Percentiles rank a stretch among this genome's conserved stretches.
phyloP scores from a whole-genome alignment of 2,113 vertebrate genomes.

The Corythornis cristatus region DNA sequence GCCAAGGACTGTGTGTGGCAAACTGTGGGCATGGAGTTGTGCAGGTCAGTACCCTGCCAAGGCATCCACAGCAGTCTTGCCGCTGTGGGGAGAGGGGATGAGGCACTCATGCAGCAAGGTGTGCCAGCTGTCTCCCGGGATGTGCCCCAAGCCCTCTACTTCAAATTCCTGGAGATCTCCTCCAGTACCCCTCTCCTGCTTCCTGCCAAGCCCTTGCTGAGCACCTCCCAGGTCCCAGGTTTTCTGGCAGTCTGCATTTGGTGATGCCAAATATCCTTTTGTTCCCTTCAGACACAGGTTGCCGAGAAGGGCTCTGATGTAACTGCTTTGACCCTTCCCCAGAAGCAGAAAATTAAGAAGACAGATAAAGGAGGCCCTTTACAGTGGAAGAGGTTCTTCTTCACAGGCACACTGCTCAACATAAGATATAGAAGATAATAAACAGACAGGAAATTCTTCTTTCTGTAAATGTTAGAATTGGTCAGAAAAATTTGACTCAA shows the following conservation, averaged over 20 bases:
- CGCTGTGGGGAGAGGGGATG: accelerated
- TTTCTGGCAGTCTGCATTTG: not conserved
- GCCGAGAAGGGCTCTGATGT: not conserved
- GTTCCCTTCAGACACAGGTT: not conserved
- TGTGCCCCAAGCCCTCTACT: accelerated
- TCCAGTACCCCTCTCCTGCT: not conserved
- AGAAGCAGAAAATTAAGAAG: not conserved
- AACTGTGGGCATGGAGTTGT: accelerated
- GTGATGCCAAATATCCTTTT: not conserved
- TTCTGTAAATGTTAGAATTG: not conserved
- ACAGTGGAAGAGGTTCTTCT: not conserved
- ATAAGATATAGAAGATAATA: not conserved
- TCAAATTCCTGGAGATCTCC: not conserved
- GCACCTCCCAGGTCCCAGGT: not conserved
- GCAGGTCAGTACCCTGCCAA: not conserved
- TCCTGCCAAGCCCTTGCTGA: not conserved
- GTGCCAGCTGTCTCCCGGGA: not conserved
- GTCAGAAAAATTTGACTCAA: not conserved
- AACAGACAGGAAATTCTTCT: not conserved
- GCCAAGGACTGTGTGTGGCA: accelerated
- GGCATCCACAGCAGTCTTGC: not conserved
- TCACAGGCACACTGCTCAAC: not conserved
- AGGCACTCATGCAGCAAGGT: not conserved
- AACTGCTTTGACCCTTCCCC: not conserved
- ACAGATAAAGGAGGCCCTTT: not conserved